Conservation (phyloP, 2,888 invertebrate genomes). For the Drosophila hamatofila region DNA sequence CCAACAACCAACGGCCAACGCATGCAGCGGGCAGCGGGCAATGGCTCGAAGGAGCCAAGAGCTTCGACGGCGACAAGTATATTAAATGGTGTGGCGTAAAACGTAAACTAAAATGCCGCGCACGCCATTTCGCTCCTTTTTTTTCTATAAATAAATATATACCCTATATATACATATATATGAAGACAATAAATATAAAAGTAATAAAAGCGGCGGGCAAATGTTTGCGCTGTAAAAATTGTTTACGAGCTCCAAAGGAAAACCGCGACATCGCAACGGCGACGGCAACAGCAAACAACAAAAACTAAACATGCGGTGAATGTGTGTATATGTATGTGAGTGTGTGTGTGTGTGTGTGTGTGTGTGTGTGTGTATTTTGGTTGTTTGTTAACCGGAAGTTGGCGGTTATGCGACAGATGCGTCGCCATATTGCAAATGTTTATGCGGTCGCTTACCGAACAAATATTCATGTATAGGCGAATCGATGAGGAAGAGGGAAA, state of each 20-base stretch:
- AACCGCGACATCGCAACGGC: constrained; percentile 60
- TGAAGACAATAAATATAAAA: constrained; percentile 72
- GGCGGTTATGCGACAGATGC: constrained; percentile 58
- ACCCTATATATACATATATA: constrained; percentile 39
- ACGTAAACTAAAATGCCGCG: constrained; percentile 56
- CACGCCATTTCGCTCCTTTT: constrained; percentile 41
- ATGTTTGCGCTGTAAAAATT: constrained; percentile 76
- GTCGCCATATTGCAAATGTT: constrained; percentile 72
- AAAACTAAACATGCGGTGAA: constrained; percentile 7
- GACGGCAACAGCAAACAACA: constrained; percentile 29
- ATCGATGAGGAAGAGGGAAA: background rate
- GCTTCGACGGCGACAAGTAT: constrained; percentile 37
- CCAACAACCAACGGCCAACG: background rate
- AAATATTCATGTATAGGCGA: constrained; percentile 28
- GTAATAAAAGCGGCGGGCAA: constrained; percentile 61
- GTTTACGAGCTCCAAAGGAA: constrained; percentile 73
- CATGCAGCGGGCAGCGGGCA: background rate
- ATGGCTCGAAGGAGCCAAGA: background rate
- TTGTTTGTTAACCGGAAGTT: constrained; percentile 54
- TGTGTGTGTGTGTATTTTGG: constrained; percentile 26
- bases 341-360: constrained; percentile 20
- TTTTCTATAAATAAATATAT: constrained; percentile 12
- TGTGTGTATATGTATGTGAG: constrained; percentile 10
- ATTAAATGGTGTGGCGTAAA: constrained; percentile 64
- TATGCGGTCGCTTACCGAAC: constrained; percentile 49